These are phyloP conservation scores for Heliconius hewitsoni DNA, from an alignment of 1,140 invertebrate genomes.

Conservation along the genomic window DNA sequence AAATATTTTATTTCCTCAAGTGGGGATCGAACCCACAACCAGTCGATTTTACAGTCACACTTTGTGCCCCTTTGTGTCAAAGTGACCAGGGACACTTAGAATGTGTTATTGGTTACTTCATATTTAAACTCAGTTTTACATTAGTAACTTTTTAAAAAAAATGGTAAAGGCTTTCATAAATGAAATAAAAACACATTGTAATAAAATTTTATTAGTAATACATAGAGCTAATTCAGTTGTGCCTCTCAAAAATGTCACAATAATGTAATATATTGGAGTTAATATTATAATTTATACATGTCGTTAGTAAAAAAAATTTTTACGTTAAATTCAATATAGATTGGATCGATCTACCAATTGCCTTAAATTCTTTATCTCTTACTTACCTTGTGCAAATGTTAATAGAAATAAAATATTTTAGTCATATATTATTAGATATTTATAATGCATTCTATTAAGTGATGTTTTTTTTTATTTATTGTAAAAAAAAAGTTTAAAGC, in stretches of 20 bases:
- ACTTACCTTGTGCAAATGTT: background rate
- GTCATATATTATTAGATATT: background rate
- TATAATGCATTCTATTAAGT: background rate
- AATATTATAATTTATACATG: background rate
- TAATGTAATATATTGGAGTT: conserved; percentile 30
- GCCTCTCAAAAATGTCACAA: conserved; percentile 32
- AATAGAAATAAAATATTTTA: background rate
- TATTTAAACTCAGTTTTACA: too few species aligned
- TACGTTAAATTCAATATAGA: background rate
- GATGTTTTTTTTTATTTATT: background rate
- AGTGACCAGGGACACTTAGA: too few species aligned
- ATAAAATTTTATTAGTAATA: conserved; percentile 50
- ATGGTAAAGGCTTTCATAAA: background rate
- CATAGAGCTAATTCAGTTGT: conserved; percentile 45
- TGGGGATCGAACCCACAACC: too few species aligned
- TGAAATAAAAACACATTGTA: conserved; percentile 32
- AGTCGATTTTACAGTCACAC: too few species aligned
- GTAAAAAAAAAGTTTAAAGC: background rate
- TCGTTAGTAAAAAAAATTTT: background rate
- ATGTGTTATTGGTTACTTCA: too few species aligned
- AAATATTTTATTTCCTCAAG: too few species aligned
- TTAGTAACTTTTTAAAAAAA: background rate
- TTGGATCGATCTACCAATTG: background rate
- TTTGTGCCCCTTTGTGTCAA: too few species aligned
- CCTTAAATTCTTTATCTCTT: background rate